These are phyloP conservation scores for Aythya baeri DNA, from an alignment of 2,113 vertebrate genomes.

Conservation along the genomic window DNA sequence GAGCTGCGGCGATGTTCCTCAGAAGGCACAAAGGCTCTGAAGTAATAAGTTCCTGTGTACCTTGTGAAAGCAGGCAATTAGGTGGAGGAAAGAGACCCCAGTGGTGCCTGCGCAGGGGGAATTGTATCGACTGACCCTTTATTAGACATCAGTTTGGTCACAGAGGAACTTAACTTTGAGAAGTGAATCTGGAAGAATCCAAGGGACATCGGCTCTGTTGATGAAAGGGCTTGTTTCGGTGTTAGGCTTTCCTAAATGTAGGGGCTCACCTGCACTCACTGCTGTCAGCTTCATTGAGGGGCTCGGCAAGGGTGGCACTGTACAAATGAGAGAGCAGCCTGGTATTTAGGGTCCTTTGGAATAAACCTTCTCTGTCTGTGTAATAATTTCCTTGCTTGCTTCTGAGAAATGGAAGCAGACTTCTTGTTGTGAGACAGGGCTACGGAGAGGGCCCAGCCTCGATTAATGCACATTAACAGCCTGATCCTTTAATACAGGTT, in stretches of 20 bases:
- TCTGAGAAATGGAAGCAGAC: not conserved
- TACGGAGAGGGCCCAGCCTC: not conserved
- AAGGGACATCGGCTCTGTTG: not conserved
- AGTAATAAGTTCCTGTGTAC: constrained; percentile 61
- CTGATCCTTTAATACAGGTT: not conserved
- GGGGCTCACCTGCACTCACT: not conserved
- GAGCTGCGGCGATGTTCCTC: not conserved
- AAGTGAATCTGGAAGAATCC: not conserved
- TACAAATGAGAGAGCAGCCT: not conserved
- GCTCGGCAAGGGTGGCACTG: not conserved
- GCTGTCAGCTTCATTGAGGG: not conserved
- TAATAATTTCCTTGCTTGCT: not conserved
- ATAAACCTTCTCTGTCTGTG: not conserved
- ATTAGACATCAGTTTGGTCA: constrained; percentile 43
- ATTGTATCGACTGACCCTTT: constrained; percentile 46
- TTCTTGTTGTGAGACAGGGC: not conserved
- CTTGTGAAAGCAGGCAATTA: constrained; percentile 56
- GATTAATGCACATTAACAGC: not conserved
- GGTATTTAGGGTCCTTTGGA: not conserved
- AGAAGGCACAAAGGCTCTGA: constrained; percentile 49
- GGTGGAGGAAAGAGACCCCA: constrained; percentile 10
- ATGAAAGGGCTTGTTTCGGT: not conserved
- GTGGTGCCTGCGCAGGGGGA: not conserved
- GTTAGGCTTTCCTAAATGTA: not conserved
- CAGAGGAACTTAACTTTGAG: not conserved